A percentile compares a stretch with the other conserved stretches of the same genome.
Evolutionary conservation across 2,113 vertebrate genomes (phyloP).

Genomic region (Cyprinodon tularosa): DNA sequence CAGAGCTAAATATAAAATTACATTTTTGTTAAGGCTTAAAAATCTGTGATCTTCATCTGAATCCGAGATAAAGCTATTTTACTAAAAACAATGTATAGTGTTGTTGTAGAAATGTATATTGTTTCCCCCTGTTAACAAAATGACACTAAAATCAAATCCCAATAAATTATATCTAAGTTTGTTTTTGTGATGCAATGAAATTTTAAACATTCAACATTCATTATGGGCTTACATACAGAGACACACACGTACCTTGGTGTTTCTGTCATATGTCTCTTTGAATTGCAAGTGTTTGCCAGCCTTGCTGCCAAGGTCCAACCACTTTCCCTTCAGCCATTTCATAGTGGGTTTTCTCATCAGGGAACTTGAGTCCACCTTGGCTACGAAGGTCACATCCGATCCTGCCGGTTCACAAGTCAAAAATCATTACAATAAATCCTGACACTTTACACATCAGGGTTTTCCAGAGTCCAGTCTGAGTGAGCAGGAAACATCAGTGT

Average conservation of each 20-base stretch:
- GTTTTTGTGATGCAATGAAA: background rate
- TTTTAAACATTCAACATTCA: background rate
- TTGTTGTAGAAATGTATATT: background rate
- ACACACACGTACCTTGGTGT: conserved; percentile 80
- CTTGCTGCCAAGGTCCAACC: conserved; percentile 89
- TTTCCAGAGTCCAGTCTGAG: background rate
- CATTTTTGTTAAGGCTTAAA: no score
- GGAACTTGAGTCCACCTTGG: conserved; percentile 82
- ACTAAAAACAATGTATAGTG: background rate
- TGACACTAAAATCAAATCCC: no score
- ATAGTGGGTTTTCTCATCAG: conserved; percentile 80
- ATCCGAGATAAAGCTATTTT: background rate
- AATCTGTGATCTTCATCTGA: background rate
- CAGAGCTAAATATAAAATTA: no score
- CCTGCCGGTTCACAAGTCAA: conserved; percentile 68
- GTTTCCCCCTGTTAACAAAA: background rate
- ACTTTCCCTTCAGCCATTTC: conserved; percentile 94
- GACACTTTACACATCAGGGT: background rate
- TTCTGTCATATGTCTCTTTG: conserved; percentile 85
- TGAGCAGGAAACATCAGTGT: background rate
- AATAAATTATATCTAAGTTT: no score
- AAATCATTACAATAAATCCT: conserved; percentile 16
- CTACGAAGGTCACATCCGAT: conserved; percentile 65
- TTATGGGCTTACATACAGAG: background rate
- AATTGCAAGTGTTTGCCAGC: conserved; percentile 86